Percentiles rank a stretch among this genome's conserved stretches.
phyloP scores from a whole-genome alignment of 2,797 vertebrate genomes.

The Alauda arvensis region DNA sequence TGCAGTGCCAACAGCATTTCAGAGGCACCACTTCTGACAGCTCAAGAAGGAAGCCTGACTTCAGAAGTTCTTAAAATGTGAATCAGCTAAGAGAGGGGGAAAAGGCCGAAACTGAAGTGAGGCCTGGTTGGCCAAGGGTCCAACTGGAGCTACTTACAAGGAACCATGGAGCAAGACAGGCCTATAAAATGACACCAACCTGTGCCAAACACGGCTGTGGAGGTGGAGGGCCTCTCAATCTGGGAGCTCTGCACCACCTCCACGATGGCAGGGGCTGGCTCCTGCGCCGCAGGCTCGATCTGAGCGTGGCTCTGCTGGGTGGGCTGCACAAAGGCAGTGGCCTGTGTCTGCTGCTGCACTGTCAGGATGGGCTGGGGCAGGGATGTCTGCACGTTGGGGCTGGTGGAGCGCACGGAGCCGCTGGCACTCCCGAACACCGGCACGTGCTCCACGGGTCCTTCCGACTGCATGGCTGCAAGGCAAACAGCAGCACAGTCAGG shows the following conservation, averaged over 20 bases:
- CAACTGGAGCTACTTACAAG: not conserved
- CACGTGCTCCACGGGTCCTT: conserved; percentile 91
- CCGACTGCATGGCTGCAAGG: conserved; percentile 86
- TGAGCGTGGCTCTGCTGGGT: conserved; percentile 90
- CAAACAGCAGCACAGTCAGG: not conserved
- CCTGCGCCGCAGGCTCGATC: conserved; percentile 85
- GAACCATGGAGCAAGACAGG: not conserved
- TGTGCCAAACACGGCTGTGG: conserved; percentile 89
- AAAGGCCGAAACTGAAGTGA: fast-evolving
- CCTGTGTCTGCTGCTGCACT: conserved; percentile 88
- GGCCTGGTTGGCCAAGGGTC: not conserved
- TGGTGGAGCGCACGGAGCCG: conserved; percentile 95
- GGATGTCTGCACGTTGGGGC: conserved; percentile 91
- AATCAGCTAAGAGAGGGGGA: not conserved
- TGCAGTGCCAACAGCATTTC: not conserved
- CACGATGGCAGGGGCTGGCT: conserved; percentile 79
- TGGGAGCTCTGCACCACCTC: conserved; percentile 88
- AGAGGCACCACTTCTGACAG: not conserved
- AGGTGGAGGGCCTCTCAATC: conserved; percentile 90
- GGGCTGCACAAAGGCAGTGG: conserved; percentile 95
- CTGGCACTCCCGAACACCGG: conserved; percentile 92
- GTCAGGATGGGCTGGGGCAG: conserved; percentile 85
- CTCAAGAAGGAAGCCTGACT: not conserved
- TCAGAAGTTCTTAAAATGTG: not conserved
- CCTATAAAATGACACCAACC: conserved; percentile 71